Conservation (phyloP, 2,797 vertebrate genomes). For the Lagocephalus sceleratus region DNA sequence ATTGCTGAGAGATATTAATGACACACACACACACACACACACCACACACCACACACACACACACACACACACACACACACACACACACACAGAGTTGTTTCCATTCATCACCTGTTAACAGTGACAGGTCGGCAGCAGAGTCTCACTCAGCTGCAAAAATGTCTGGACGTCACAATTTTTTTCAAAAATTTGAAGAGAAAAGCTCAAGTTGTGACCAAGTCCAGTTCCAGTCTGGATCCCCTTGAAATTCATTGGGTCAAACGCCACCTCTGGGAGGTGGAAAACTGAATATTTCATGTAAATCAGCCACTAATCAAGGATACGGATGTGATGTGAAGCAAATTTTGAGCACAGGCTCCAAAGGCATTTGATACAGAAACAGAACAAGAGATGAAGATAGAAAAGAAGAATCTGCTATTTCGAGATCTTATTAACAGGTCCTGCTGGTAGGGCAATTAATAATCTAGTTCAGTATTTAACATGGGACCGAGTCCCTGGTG, state of each 20-base stretch:
- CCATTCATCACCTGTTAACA: constrained; percentile 67
- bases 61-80: constrained; percentile 9
- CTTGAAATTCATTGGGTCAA: no score
- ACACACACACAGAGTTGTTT: constrained; percentile 3
- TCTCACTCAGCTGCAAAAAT: constrained; percentile 51
- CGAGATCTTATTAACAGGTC: constrained; percentile 75
- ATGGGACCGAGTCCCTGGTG: constrained; percentile 72
- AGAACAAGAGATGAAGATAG: constrained; percentile 36
- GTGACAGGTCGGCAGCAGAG: constrained; percentile 71
- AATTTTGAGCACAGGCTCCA: constrained; percentile 15
- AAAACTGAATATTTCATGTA: neutral
- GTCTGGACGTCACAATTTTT: neutral
- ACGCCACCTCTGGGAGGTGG: no score
- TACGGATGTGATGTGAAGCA: constrained; percentile 8
- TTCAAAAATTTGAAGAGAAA: no score
- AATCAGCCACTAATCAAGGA: constrained; percentile 6
- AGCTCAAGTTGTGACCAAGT: no score
- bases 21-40: constrained; percentile 15
- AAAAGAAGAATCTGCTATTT: constrained; percentile 61
- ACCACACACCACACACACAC: constrained; percentile 13
- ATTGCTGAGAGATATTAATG: constrained; percentile 55
- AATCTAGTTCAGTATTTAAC: constrained; percentile 78
- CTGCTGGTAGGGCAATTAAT: constrained; percentile 77
- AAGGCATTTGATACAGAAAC: constrained; percentile 22
- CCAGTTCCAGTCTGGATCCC: no score